Conservation (phyloP, 2,888 invertebrate genomes). For the Drosophila lacicola region DNA sequence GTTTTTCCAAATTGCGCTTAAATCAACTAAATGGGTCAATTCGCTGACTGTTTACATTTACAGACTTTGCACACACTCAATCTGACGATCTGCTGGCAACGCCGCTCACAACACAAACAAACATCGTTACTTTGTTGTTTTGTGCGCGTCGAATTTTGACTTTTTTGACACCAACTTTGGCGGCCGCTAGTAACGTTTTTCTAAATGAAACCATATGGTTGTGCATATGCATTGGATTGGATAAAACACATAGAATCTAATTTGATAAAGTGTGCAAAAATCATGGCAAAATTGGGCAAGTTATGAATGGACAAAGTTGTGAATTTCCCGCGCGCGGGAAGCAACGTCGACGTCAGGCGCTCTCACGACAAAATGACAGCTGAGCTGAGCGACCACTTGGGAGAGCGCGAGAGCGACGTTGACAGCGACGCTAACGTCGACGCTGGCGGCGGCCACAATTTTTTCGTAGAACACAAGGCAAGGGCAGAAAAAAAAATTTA, state of each 20-base stretch:
- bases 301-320: constrained; percentile 66
- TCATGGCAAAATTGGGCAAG: constrained; percentile 53
- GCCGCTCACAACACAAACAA: constrained; percentile 64
- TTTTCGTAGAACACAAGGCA: constrained; percentile 34
- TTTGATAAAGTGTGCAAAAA: constrained; percentile 66
- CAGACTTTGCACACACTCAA: constrained; percentile 14
- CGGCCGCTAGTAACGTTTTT: constrained; percentile 35
- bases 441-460: constrained; percentile 17
- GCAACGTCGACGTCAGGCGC: constrained; percentile 57
- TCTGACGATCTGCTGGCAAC: constrained; percentile 63
- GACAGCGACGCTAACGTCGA: constrained; percentile 34
- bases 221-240: constrained; percentile 47
- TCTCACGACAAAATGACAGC: constrained; percentile 58
- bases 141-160: constrained; percentile 60
- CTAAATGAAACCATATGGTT: constrained; percentile 66
- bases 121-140: constrained; percentile 73
- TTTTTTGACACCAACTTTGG: constrained; percentile 77
- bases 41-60: constrained; percentile 38
- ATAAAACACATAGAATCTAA: constrained; percentile 73
- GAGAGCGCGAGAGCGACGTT: constrained; percentile 39
- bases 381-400: constrained; percentile 67
- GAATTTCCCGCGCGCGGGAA: constrained; percentile 84
- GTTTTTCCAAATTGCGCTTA: constrained; percentile 3
- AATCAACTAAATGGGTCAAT: constrained; percentile 31
- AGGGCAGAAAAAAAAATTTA: constrained; percentile 27